A percentile compares a stretch with the other conserved stretches of the same genome.
phyloP scores from a whole-genome alignment of 2,797 vertebrate genomes.

The Melanitta fusca region DNA sequence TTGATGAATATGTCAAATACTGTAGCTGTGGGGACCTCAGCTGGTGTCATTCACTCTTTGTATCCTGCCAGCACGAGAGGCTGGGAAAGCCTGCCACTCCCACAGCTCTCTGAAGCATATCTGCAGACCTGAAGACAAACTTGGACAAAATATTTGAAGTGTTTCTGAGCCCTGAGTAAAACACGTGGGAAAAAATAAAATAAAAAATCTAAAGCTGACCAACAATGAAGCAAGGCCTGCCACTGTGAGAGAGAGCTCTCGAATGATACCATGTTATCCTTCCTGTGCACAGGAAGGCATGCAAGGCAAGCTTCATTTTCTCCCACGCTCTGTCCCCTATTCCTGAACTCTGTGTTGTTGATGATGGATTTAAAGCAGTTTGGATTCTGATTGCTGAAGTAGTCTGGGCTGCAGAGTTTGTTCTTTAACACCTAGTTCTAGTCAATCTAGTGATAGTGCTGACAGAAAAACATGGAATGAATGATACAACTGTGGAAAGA shows the following conservation, averaged over 20 bases:
- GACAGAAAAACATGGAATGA: not conserved
- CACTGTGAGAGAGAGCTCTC: not conserved
- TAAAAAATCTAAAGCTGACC: not conserved
- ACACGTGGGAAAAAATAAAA: not conserved
- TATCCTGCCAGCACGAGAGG: not conserved
- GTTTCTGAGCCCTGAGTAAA: not conserved
- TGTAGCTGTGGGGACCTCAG: not conserved
- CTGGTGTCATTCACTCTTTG: not conserved
- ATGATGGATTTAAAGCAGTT: not conserved
- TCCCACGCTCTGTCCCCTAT: not conserved
- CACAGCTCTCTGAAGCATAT: not conserved
- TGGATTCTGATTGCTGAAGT: not conserved
- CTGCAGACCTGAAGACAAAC: not conserved
- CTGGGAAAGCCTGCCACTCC: slow-evolving; percentile 18
- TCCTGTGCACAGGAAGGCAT: not conserved
- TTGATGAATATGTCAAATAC: not conserved
- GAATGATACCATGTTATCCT: accelerated
- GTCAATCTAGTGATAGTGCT: not conserved
- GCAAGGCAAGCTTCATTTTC: not conserved
- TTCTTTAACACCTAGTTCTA: not conserved
- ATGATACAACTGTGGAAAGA: not conserved
- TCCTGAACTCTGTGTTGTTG: not conserved
- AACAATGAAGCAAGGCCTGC: not conserved
- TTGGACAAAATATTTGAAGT: not conserved
- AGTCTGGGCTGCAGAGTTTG: not conserved